Base-by-base conservation (phyloP, 2,113 vertebrate genomes). In the Sphyrna mokarran region DNA sequence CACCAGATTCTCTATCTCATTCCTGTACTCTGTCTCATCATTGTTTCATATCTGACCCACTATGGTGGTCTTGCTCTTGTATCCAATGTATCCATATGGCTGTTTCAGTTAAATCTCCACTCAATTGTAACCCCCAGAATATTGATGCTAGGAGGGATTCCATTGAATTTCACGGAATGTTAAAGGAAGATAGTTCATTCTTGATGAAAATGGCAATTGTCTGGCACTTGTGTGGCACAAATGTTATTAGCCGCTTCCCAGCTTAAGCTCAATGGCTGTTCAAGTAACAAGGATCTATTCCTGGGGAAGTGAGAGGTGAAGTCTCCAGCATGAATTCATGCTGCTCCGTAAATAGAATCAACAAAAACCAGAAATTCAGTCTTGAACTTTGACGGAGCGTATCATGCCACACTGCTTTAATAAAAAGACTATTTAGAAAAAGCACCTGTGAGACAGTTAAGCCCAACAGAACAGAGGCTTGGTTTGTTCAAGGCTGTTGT, bases 401-500 rank as follows among this genome's bases (percentile, higher is more conserved):
- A 66, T 63, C 0, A n/a, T 18, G 1, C 54, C 58, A 33, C 89
- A 37, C 18, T 63, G 29, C n/a, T 66, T 93, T 93, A 93, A 93
- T 37, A 20, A 66, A 83, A 83, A 83, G 80, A 40, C 18, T 37
- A 83, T 83, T 83, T 20, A 83, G 37, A 83, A 93, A 54, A 93
- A 66, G n/a, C 89, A 93, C 89, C 89, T 93, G 89, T 37, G 89
- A 93, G 89, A 66, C 33, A 93, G 89, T 93, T 66, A 93, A 66
- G 37, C n/a, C 89, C 61, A 9, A 18, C 37, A 58, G 61, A 93
- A 91, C 89, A 93, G 61, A 93, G 61, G 63, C 33, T 29, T 68
- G 18, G 33, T 66, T 89, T 93, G 89, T 93, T 63, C 66, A 68
- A 6, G 16, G 61, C 89, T 93, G 89, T 93, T 66, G 58, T 66